Base-by-base conservation (phyloP, 2,888 invertebrate species). In the Cinara cedri region DNA sequence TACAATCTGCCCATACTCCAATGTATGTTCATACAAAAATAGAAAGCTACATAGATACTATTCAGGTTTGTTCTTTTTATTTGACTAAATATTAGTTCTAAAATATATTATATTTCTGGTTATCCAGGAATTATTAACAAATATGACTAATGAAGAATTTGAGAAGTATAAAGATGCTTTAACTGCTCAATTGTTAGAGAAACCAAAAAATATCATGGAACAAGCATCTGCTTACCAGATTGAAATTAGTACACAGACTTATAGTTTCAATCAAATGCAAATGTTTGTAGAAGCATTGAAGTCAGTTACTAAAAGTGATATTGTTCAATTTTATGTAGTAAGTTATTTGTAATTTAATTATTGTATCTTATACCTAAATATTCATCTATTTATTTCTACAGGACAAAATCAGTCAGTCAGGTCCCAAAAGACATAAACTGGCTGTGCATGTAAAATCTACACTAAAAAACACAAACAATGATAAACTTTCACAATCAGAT, bases 261-360 rank as follows among this genome's bases (percentile, higher is more conserved):
- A 97, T 86, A 93, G 97, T 86, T 98, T 98, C 86, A 94, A 97
- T 84, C 88, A 96, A 78, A 91, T 92, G 51, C 90, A 92, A 81
- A 88, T 93, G 0, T 97, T 98, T 86, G 95, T 96, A 1, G 92
- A 91, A 1, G 91, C 92, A 83, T 87, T 98, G 63, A 90, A 89
- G 82, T 92, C 91, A 0, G 87, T 98, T 11, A 91, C 90, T 0
- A 94, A 94, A 85, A 88, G 92, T 0, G 94, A 97, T 82, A 86
- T 98, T 9, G 85, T 94, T 26, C 87, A 91, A 10, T 96, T 94
- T 85, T 97, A 90, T 85, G 90, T 91, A 88, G 95, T 94, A 86
- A 85, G 84, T 80, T 60, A 42, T 21, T 19, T 24, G 9, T 10
- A 55, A 26, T 44, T 62, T 3, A 21, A 49, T 34, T 46, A 57